Percentiles rank a stretch among this genome's conserved stretches.
Evolutionary conservation across 2,113 vertebrate genomes (phyloP).

Genomic region (Laterallus jamaicensis): DNA sequence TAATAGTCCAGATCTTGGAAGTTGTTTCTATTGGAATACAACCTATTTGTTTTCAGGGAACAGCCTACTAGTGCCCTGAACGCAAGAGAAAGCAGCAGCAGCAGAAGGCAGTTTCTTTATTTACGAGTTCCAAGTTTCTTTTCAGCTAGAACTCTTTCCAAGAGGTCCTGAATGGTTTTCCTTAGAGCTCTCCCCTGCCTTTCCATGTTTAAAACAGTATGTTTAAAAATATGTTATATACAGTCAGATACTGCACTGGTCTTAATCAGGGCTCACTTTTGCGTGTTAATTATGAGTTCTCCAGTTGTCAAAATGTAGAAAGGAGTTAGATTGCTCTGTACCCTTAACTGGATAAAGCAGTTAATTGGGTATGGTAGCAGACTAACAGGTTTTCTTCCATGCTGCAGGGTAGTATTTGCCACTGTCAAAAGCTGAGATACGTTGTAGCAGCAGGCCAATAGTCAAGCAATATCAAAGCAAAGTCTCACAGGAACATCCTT

Average conservation of each 20-base stretch:
- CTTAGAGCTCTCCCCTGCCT: not conserved
- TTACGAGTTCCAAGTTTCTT: not conserved
- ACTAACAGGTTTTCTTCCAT: not conserved
- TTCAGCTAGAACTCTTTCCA: not conserved
- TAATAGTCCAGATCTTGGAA: not conserved
- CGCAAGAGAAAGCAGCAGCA: not conserved
- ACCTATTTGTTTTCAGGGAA: not conserved
- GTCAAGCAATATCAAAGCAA: not conserved
- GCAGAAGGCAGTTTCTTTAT: not conserved
- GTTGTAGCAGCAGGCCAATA: not conserved
- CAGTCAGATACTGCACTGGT: not conserved
- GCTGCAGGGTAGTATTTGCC: not conserved
- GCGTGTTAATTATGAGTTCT: not conserved
- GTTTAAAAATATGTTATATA: not conserved
- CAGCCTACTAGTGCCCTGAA: not conserved
- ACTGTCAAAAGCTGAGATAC: not conserved
- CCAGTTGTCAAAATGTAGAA: not conserved
- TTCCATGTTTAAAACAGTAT: not conserved
- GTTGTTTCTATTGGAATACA: not conserved
- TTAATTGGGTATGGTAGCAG: not conserved
- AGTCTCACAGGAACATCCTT: not conserved
- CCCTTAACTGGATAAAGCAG: not conserved
- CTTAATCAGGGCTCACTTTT: not conserved
- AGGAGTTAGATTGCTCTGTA: not conserved
- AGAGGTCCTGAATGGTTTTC: not conserved